phyloP scores from a whole-genome alignment of 2,888 invertebrate species.

The Ophion slaviceki region DNA sequence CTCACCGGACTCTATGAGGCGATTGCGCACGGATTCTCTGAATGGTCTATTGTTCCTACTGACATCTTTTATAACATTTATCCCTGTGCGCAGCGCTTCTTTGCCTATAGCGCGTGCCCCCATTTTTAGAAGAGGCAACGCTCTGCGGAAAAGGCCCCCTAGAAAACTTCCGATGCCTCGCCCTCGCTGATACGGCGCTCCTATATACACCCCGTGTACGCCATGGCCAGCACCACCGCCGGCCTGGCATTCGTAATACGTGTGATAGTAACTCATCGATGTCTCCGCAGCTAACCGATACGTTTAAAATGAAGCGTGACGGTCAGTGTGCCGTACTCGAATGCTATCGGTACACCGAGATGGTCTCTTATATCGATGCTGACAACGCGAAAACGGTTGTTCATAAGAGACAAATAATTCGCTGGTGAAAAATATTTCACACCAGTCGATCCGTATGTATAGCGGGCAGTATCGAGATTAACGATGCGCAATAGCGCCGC shows the following conservation, averaged over 20 bases:
- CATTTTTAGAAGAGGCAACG: no score
- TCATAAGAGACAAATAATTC: constrained; percentile 49
- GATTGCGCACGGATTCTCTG: no score
- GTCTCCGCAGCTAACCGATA: no score
- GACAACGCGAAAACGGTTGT: constrained; percentile 33
- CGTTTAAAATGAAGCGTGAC: constrained; percentile 33
- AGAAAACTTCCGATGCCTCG: no score
- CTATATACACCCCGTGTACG: neutral
- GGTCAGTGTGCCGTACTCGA: constrained; percentile 31
- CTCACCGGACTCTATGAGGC: no score
- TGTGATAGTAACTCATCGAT: neutral
- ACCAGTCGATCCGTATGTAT: constrained; percentile 35
- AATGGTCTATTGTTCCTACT: no score
- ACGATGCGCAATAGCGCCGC: constrained; percentile 40
- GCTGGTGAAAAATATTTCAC: constrained; percentile 37
- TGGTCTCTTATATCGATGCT: constrained; percentile 35
- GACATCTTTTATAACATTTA: no score
- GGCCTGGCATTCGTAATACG: constrained; percentile 19
- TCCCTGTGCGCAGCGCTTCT: no score
- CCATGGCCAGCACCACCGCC: constrained; percentile 41
- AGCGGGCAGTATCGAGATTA: constrained; percentile 25
- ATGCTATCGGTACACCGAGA: constrained; percentile 4
- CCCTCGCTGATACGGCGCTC: neutral
- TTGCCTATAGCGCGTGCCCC: no score
- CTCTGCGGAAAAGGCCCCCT: no score